A percentile compares a stretch with the other conserved stretches of the same genome.
Evolutionary conservation across 2,797 vertebrate genomes (phyloP).

Genomic region (Pempheris klunzingeri): DNA sequence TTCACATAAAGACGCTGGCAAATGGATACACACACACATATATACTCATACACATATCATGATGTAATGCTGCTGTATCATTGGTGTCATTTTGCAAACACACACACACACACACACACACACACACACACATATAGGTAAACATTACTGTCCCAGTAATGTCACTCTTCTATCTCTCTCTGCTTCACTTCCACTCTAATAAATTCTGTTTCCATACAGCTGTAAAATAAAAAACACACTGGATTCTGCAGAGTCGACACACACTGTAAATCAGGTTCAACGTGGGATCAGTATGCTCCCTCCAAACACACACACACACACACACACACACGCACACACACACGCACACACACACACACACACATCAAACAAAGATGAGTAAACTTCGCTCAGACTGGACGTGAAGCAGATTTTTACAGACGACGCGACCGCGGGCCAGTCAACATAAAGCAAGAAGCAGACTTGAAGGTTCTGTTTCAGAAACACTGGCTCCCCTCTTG

Average conservation of each 20-base stretch:
- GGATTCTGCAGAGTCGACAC: neutral
- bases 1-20: neutral
- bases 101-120: constrained; percentile 11
- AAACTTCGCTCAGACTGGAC: too few relatives aligned
- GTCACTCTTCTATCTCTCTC: constrained; percentile 28
- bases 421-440: too few relatives aligned
- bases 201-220: constrained; percentile 18
- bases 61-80: constrained; percentile 40
- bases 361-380: neutral
- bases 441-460: too few relatives aligned
- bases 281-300: too few relatives aligned
- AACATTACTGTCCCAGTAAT: constrained; percentile 40
- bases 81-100: constrained; percentile 6
- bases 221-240: neutral
- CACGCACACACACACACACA: too few relatives aligned
- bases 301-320: too few relatives aligned
- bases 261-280: neutral
- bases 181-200: constrained; percentile 35
- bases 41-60: constrained; percentile 14
- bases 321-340: too few relatives aligned
- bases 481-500: too few relatives aligned
- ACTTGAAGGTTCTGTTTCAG: too few relatives aligned
- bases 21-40: constrained; percentile 20
- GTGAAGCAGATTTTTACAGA: too few relatives aligned
- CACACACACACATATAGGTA: constrained; percentile 13